Evolutionary conservation across 2,113 vertebrate species (phyloP), one percentile per base, ranked within the genome.

Genomic region (Urocitellus parryii): DNA sequence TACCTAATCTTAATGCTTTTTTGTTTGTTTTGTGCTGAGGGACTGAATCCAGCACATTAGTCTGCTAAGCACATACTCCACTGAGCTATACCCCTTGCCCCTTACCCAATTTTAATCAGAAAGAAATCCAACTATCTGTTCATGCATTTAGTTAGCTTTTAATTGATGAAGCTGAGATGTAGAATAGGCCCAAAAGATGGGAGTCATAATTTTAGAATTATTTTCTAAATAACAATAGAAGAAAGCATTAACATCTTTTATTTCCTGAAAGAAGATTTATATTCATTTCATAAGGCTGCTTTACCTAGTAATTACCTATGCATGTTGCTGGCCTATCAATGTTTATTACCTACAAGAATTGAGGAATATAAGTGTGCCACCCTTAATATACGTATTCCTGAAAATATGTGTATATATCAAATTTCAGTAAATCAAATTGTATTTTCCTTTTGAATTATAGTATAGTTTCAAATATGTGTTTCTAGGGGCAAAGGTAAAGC

Each of bases 111-210:
- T 56, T 93, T 96, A 63, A 97, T 72, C 53, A 94, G 56, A 74
- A 82, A 95, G 51, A 95, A 95, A 97, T 68, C 32, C n/a, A 95
- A 86, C 25, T 94, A 74, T 65, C 89, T 76, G 16, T 65, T 6
- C 2, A 24, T 56, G n/a, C 17, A 77, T 72, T 80, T 88, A 84
- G 7, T 93, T 39, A 82, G 45, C 14, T 96, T 95, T 95, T 80
- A 95, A 58, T 13, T 11, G 68, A 88, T n/a, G 17, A 82, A 78
- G 18, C 2, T 94, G 42, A 70, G 34, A 81, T 81, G n/a, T 51
- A 18, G 17, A 70, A 94, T n/a, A 90, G 14, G 42, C 13, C 14
- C 3, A n/a, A 80, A 94, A 95, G 73, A 74, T 14, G 70, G 45
- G 8, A 88, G 11, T 78, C 45, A n/a, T 84, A 81, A 76, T 74